Evolutionary conservation across 30 jellyfish, hydroid and myxozoan genomes (phyloP), one percentile per base, ranked within the genome.

Genomic region (Chrysaora quinquecirrha): DNA sequence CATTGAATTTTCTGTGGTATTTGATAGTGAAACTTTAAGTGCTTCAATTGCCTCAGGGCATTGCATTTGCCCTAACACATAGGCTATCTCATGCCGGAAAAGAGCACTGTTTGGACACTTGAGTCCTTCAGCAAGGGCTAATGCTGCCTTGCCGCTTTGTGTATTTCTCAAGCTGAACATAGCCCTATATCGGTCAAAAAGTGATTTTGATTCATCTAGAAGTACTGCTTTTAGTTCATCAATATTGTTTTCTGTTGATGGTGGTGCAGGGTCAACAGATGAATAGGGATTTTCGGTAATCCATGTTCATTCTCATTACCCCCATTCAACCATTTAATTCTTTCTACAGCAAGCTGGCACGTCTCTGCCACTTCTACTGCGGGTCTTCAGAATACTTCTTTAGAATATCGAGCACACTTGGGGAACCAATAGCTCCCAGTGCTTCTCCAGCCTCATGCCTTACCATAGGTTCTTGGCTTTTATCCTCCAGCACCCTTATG

Each of bases 381-480:
- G 92, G 62, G 62, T 95, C 97, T 22, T 72, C 64, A 25, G 34
- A 19, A 61, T 89, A 95, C 43, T 69, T 46, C 61, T 77, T 71
- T 34, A 95, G 50, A 3, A 89, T 52, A 25, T 75, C 93, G 30
- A 83, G 19, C 24, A 74, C 90, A 1, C 76, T 28, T 27, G 88
- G 74, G 23, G 82, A 73, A 10, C 97, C 98, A 1, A 95, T 95
- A 0, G 99, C 99, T 22, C 99, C 99, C 10, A 95, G 48, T 10
- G 99, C 99, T 49, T 95, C 99, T 0, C 94, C 99, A 1, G 99
- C 99, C 67, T 95, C 98, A 64, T 93, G 98, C 16, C 98, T 95
- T 29, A 93, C 98, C 85, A 93, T 87, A 14, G 96, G 71, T 29
- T 93, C 98, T 76, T 93, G 96, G 14, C 34, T 65, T 32, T 61